Percentiles rank a stretch among this genome's conserved stretches.
Conservation (phyloP, 2,797 vertebrate species). For the Protosalanx chinensis region DNA sequence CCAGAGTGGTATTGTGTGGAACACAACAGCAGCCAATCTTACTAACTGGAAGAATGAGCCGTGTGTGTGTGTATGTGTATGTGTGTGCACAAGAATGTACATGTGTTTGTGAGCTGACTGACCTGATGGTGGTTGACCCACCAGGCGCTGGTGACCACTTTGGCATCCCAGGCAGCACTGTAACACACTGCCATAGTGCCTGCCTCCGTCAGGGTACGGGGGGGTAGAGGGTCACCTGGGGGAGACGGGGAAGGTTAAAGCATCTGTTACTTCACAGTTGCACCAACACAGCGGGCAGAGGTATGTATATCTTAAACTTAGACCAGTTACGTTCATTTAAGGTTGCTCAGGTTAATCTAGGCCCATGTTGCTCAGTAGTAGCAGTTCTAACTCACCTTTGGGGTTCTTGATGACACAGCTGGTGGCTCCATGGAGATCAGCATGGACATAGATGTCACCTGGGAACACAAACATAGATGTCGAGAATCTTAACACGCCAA, state of each 20-base stretch:
- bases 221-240: constrained; percentile 83
- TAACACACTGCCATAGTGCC: constrained; percentile 96
- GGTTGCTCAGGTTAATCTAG: neutral
- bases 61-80: neutral
- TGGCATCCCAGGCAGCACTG: constrained; percentile 97
- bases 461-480: constrained; percentile 22
- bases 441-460: constrained; percentile 96
- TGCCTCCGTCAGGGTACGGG: constrained; percentile 90
- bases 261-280: too few relatives aligned
- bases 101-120: constrained; percentile 34
- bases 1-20: neutral
- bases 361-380: too few relatives aligned
- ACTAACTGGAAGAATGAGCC: neutral
- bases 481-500: too few relatives aligned
- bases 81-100: neutral
- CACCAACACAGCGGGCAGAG: neutral
- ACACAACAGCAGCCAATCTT: neutral
- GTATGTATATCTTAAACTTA: neutral
- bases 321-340: neutral
- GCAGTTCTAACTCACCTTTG: constrained; percentile 73
- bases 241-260: neutral
- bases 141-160: constrained; percentile 96
- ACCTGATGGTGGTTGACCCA: constrained; percentile 98
- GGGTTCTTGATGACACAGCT: constrained; percentile 97
- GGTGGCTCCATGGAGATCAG: constrained; percentile 94